A percentile compares a stretch with the other conserved stretches of the same genome.
Evolutionary conservation across 2,888 invertebrate species (phyloP).

Genomic region (Pyrocoelia pectoralis): DNA sequence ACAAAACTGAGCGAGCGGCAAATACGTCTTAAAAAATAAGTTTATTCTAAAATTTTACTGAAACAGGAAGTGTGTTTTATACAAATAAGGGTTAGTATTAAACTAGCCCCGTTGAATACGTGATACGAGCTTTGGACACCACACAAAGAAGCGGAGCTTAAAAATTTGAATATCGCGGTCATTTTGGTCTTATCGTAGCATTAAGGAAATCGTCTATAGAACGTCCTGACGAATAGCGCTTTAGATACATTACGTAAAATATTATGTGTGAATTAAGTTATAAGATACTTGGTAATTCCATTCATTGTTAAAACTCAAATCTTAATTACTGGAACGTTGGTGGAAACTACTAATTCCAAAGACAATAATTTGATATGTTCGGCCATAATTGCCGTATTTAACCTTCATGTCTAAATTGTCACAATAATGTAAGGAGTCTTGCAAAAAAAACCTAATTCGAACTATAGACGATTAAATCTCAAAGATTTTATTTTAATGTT

Average conservation of each 20-base stretch:
- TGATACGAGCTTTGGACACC: constrained; percentile 55
- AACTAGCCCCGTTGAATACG: constrained; percentile 55
- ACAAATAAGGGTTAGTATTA: constrained; percentile 45
- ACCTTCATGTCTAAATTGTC: neutral
- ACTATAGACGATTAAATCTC: neutral
- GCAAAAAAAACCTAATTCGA: too few species aligned
- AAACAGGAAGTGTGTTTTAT: constrained; percentile 18
- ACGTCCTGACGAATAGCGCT: constrained; percentile 55
- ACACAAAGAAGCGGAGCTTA: constrained; percentile 59
- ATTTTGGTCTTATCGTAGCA: constrained; percentile 59
- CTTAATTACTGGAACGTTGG: neutral
- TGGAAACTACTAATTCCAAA: too few species aligned
- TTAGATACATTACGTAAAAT: constrained; percentile 31
- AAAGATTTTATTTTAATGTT: neutral
- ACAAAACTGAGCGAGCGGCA: constrained; percentile 30
- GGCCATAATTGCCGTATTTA: neutral
- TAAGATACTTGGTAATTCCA: neutral
- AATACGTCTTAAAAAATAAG: constrained; percentile 15
- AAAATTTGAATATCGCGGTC: constrained; percentile 63
- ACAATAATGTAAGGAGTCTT: too few species aligned
- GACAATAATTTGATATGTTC: too few species aligned
- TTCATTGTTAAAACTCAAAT: neutral
- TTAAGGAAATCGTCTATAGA: constrained; percentile 59
- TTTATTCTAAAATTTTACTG: neutral
- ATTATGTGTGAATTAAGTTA: constrained; percentile 19